Evolutionary conservation across 2,888 invertebrate species (phyloP), one percentile per base, ranked within the genome.

Genomic region (Catocala sponsa): DNA sequence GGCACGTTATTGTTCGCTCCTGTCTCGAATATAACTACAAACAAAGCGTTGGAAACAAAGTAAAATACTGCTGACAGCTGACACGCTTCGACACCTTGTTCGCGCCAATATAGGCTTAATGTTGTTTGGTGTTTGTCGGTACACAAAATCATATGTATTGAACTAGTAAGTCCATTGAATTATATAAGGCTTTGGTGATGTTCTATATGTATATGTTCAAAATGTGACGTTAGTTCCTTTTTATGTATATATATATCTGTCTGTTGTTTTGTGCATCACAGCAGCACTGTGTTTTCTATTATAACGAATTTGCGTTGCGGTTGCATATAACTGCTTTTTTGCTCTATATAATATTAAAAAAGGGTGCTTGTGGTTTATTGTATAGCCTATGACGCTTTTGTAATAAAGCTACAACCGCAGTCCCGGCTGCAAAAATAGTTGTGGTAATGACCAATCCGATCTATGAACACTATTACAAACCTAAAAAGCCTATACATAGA

Each of bases 51-150:
- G 7, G 59, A 44, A 61, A 62, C 57, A 57, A 60, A 63, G 66
- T 60, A 57, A 47, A 61, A 55, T 63, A 63, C 55, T 59, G 59
- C 56, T 61, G 72, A 70, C 70, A 58, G 60, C 32, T 63, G 60
- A 69, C 58, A 59, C n/a, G 44, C 41, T 56, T 54, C 60, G 63
- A 66, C 56, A 63, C 50, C 46, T 56, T 42, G 50, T 63, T 41
- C 47, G 43, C 48, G 25, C 6, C 58, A 48, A 53, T 52, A 57
- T 52, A 59, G 42, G 10, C 55, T 13, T 58, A 56, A 48, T 62
- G 38, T 48, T 61, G 54, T 68, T 61, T 54, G 47, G 46, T 59
- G 49, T 51, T 38, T 58, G 53, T 49, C 53, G 61, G 41, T 56
- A 48, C 12, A 38, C 6, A 48, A 48, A 7, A n/a, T 48, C 10